Conservation (phyloP, 1,140 invertebrate genomes). For the Cotesia chilonis region DNA sequence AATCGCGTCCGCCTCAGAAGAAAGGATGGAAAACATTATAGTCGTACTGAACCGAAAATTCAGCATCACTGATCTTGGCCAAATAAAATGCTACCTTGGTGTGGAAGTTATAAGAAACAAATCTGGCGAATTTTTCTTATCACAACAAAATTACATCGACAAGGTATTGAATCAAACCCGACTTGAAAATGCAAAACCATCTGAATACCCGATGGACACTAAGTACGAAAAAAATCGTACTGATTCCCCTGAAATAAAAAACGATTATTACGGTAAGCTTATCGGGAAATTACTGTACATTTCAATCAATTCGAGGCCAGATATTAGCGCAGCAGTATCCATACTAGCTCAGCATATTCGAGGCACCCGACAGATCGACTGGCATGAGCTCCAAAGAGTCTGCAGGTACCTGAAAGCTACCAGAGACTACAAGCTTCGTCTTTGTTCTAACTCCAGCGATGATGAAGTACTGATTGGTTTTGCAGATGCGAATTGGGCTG, state of each 20-base stretch:
- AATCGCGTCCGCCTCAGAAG: too few species aligned
- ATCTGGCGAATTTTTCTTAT: constrained; percentile 21
- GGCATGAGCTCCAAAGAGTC: constrained; percentile 47
- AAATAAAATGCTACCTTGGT: constrained; percentile 26
- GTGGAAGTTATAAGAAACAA: constrained; percentile 22
- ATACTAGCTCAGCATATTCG: constrained; percentile 43
- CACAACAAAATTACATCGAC: constrained; percentile 32
- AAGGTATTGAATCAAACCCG: constrained; percentile 24
- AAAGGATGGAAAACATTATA: too few species aligned
- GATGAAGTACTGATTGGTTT: too few species aligned
- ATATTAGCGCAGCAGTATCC: constrained; percentile 49
- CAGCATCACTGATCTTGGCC: constrained; percentile 17
- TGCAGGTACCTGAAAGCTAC: constrained; percentile 42
- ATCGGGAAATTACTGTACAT: too few species aligned
- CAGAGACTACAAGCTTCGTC: constrained; percentile 3
- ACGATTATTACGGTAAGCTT: too few species aligned
- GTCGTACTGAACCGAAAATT: too few species aligned
- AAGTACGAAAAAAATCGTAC: too few species aligned
- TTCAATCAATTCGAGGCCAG: constrained; percentile 50
- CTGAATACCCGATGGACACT: constrained; percentile 12
- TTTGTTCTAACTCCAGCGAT: too few species aligned
- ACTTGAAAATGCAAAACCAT: constrained; percentile 40
- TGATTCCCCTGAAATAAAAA: too few species aligned
- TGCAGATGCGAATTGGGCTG: too few species aligned
- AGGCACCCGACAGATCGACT: constrained; percentile 41